Base-by-base conservation (phyloP, 2,113 vertebrate species). In the Dipodomys spectabilis region DNA sequence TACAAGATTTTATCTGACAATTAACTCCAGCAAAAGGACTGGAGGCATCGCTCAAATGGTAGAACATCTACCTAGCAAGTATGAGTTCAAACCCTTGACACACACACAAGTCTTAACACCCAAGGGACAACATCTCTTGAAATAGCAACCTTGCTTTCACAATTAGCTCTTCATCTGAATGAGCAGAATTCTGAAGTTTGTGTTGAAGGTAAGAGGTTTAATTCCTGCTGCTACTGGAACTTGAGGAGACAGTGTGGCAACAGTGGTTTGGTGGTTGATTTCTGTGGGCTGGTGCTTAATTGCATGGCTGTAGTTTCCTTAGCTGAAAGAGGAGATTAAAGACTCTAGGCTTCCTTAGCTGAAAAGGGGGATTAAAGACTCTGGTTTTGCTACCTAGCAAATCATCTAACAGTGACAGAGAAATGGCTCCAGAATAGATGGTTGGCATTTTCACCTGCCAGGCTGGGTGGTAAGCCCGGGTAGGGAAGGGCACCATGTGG, bases 291-390 rank as follows among this genome's bases (percentile, higher is more conserved):
- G 75, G n/a, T n/a, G 79, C 23, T 73, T 69, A 82, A 65, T 5
- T 68, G 39, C 35, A 1, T 0, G 3, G 28, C n/a, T 88, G 27
- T 67, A 44, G 53, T 10, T 62, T 84, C 81, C 86, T 65, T 82
- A 62, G 25, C 27, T 62, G 49, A 75, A 92, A 92, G 25, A 89
- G 12, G 16, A 87, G 9, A 69, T 73, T 20, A 82, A 73, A 74
- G 77, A 82, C 53, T 57, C 11, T 80, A 35, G 82, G 69, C 64
- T 62, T 84, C 81, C 86, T 65, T 82, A 62, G 27, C 27, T 62
- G 49, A 75, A 92, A 90, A 28, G 91, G 12, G 16, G 84, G 9
- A 69, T 73, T 20, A 82, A 73, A 74, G 77, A 82, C n/a, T n/a
- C 11, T 80, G 82, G 69, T 69, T 94, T 82, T 79, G n/a, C 65